Base-by-base conservation (phyloP, 2,888 invertebrate species). In the Archaeoteleia sp. region DNA sequence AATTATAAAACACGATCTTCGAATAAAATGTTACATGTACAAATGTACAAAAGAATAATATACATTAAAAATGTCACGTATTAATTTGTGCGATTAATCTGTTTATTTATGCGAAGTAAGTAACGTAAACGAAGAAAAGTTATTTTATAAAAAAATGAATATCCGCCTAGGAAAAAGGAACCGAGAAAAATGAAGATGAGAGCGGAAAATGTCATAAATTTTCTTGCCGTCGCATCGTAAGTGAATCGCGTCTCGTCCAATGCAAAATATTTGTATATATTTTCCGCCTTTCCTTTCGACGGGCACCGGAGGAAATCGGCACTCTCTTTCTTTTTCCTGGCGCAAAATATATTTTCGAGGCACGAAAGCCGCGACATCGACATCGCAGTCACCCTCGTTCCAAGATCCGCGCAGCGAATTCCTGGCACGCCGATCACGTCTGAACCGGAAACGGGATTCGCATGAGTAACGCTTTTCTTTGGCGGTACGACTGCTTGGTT, bases 381-480 rank as follows among this genome's bases (percentile, higher is more conserved):
- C 15, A 13, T 20, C 42, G 20, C 34, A 40, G 32, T 51, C 40
- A 32, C 40, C 46, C 34, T 49, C 39, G 35, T 45, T 17, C 39
- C 51, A 14, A 30, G 30, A 35, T 8, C 32, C 15, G 17, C 43
- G 45, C 43, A 43, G 54, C 51, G 48, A 66, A 51, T 51, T 51
- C 45, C 69, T 34, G 69, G 54, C 53, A 70, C 67, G 66, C 71
- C 60, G 71, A 70, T 72, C 73, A 73, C 73, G 74, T 73, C 68
- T 45, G 55, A 54, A 61, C 49, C 43, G 46, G 67, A 67, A 66
- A 73, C 72, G 71, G 63, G 67, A 70, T 67, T 70, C 70, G 72
- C 72, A 72, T 67, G 66, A 58, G 70, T 51, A 61, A 67, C 46
- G 60, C 67, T 39, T 46, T 67, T 60, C 66, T 53, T 45, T 20